Evolutionary conservation across 2,888 invertebrate genomes (phyloP), one percentile per base, ranked within the genome.

Genomic region (Caenorhabditis sp.): DNA sequence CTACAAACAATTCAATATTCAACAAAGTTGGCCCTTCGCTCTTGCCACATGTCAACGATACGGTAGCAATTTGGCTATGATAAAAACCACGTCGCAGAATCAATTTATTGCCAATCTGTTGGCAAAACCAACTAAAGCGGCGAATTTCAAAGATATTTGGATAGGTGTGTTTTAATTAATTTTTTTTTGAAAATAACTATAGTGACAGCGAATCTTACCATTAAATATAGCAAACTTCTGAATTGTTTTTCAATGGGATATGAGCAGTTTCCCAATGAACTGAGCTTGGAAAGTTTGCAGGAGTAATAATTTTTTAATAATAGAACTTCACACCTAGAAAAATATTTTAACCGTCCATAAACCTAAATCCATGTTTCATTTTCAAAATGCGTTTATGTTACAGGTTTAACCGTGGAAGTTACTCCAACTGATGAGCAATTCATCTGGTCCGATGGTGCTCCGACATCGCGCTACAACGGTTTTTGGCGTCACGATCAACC

Each of bases 401-500:
- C 60, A 86, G 85, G 80, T 43, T 75, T 83, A 38, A 59, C 78
- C 10, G 67, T 67, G 50, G 81, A 77, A 58, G 62, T 67, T 1
- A 67, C 63, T 8, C 77, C 77, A n/a, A 76, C 72, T 31, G 80
- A 79, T 27, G 78, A 77, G 20, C 57, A 76, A 36, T 88, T 83
- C 69, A 59, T 85, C 31, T 88, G 88, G 88, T 82, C 84, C 1
- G 88, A 88, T 65, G 88, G 88, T 2, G 66, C 80, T 0, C 75
- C 80, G 1, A 85, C 84, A 17, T 83, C 83, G 8, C 77, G 87
- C 23, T 88, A 87, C 67, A 78, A 83, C 17, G 93, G 93, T 79
- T 95, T 95, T 89, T 96, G 96, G 96, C 93, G 93, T 62, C 89
- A 93, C 78, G 92, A 92, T 84, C 95, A 96, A 89, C 96, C 96